Base-by-base conservation (phyloP, 2,113 vertebrate genomes). In the Syngnathus scovelli region DNA sequence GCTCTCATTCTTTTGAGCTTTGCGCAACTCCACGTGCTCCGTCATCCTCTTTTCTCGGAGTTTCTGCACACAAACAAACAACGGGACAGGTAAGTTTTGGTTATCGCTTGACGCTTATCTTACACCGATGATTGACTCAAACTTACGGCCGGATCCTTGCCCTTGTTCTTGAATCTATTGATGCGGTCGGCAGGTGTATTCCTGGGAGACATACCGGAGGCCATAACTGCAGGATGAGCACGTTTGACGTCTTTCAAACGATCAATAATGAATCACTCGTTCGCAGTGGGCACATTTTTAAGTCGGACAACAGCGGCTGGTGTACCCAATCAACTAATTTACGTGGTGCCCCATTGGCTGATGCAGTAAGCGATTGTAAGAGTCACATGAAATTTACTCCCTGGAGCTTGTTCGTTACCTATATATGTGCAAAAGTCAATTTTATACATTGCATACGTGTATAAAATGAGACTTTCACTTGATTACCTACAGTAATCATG, bases 121-220 rank as follows among this genome's bases (percentile, higher is more conserved):
- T 4, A 23, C 52, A 4, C 52, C n/a, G 11, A 16, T 52, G 27
- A 36, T 36, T 1, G 36, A 7, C 7, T 58, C 27, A 36, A 33
- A 85, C 94, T 92, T 81, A 98, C 95, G 0, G 79, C 74, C 0
- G 78, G 38, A 0, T 94, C 89, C 83, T 94, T 98, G 66, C 94
- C 94, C 67, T 90, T 92, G 77, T 96, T 95, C 74, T 98, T 98
- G 78, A 95, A 98, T 60, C 91, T 89, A 16, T 51, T 87, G 86
- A 92, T 38, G 13, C 92, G 88, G 66, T 90, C 79, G 0, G 77
- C 70, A 0, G 72, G 70, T 51, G 85, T 62, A 0, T 84, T 85
- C 43, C 43, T 71, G 10, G 81, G 76, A 0, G 92, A 76, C 94
- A 97, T 96, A 51, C 52, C 83, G 81, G 21, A 15, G 1, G 0